These are phyloP conservation scores for Phortica okadai DNA, from an alignment of 2,888 invertebrate genomes.

Conservation along the genomic window DNA sequence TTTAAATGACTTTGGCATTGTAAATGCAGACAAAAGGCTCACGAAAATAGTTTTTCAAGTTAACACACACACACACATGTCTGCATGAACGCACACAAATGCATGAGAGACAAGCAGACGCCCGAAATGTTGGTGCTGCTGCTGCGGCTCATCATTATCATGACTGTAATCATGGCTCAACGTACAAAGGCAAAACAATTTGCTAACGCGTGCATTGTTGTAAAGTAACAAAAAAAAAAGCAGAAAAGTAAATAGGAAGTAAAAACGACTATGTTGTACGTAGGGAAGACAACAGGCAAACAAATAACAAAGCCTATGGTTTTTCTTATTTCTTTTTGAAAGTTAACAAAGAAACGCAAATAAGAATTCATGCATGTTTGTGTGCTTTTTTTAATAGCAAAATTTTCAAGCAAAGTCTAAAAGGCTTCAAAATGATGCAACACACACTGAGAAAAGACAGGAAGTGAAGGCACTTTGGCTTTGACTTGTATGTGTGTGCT, in stretches of 20 bases:
- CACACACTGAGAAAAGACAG: slow-evolving; percentile 19
- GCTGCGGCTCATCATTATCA: neutral
- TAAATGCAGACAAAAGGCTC: neutral
- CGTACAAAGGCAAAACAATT: slow-evolving; percentile 68
- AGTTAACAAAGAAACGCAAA: neutral
- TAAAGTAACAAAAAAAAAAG: slow-evolving; percentile 46
- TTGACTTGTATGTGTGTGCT: slow-evolving; percentile 33
- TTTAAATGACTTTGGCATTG: slow-evolving; percentile 18
- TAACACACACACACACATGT: neutral
- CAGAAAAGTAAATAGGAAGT: slow-evolving; percentile 58
- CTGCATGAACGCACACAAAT: neutral
- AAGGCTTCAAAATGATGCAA: slow-evolving; percentile 53
- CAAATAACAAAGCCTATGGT: slow-evolving; percentile 62
- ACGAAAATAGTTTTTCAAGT: neutral
- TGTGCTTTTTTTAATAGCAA: neutral
- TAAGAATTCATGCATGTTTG: neutral
- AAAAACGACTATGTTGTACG: slow-evolving; percentile 34
- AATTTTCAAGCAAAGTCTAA: slow-evolving; percentile 46
- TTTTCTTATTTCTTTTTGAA: slow-evolving; percentile 8
- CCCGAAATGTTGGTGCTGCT: neutral
- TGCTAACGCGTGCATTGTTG: slow-evolving; percentile 59
- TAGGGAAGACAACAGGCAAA: slow-evolving; percentile 23
- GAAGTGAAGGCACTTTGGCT: neutral
- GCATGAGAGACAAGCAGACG: neutral
- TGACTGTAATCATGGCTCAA: neutral